phyloP scores from a whole-genome alignment of 2,113 vertebrate species.

The Solea senegalensis region DNA sequence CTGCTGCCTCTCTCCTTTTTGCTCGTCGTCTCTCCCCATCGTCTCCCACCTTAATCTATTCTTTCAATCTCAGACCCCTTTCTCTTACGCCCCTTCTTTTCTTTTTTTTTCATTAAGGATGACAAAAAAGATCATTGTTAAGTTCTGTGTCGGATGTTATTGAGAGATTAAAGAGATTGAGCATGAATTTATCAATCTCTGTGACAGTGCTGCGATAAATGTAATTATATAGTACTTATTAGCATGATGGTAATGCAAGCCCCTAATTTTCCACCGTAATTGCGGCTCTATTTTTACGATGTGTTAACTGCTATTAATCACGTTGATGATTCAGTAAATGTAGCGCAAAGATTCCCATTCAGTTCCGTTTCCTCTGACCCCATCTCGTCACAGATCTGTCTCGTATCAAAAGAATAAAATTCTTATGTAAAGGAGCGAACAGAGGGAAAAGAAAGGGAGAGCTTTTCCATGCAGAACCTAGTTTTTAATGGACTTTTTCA shows the following conservation, averaged over 20 bases:
- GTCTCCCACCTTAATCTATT: conserved; percentile 7
- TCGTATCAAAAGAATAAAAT: conserved; percentile 70
- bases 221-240: conserved; percentile 84
- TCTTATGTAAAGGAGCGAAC: conserved; percentile 61
- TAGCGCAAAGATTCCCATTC: conserved; percentile 77
- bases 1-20: conserved; percentile 41
- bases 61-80: conserved; percentile 16
- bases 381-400: conserved; percentile 69
- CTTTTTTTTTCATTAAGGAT: conserved; percentile 39
- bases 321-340: conserved; percentile 82
- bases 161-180: conserved; percentile 84
- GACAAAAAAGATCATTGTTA: conserved; percentile 73
- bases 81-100: conserved; percentile 13
- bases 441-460: conserved; percentile 24
- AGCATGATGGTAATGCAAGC: conserved; percentile 77
- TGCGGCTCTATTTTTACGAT: conserved; percentile 81
- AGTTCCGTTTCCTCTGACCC: conserved; percentile 74
- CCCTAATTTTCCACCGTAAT: conserved; percentile 83
- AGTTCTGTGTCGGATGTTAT: conserved; percentile 75
- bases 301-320: conserved; percentile 83
- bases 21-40: conserved; percentile 27
- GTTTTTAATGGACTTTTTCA: conserved; percentile 60
- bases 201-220: conserved; percentile 82
- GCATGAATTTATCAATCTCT: conserved; percentile 82
- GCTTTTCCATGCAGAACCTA: conserved; percentile 51